These are phyloP conservation scores for Agonum fuliginosum DNA, from an alignment of 2,888 invertebrate genomes.

Conservation along the genomic window DNA sequence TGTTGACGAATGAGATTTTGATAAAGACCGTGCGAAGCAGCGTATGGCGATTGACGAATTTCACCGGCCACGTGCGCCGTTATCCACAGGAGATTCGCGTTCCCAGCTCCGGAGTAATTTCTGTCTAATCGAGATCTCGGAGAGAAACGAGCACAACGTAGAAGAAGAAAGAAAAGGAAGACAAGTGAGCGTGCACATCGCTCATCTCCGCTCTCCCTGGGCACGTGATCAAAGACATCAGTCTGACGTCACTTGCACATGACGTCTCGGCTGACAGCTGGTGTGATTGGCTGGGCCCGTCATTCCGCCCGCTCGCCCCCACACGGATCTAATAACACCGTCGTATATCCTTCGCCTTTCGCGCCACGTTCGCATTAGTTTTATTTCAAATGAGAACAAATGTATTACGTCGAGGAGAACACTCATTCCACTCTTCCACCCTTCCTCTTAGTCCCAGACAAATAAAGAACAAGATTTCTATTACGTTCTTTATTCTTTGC, in stretches of 20 bases:
- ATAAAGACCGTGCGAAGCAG: conserved; percentile 23
- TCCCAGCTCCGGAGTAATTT: conserved; percentile 15
- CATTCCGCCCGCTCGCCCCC: too few relatives aligned
- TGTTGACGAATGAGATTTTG: conserved; percentile 7
- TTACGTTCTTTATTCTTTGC: too few relatives aligned
- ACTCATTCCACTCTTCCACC: background rate
- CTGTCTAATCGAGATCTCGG: conserved; percentile 37
- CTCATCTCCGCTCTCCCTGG: conserved; percentile 63
- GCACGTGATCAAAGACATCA: conserved; percentile 66
- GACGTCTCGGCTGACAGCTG: conserved; percentile 63
- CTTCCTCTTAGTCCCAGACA: background rate
- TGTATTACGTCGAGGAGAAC: conserved; percentile 33
- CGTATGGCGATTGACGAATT: conserved; percentile 26
- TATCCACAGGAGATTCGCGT: conserved; percentile 2
- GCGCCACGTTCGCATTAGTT: conserved; percentile 42
- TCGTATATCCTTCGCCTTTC: conserved; percentile 18
- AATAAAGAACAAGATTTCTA: too few relatives aligned
- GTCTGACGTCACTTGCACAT: conserved; percentile 64
- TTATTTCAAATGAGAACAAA: conserved; percentile 52
- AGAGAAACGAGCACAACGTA: background rate
- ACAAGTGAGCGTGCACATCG: conserved; percentile 43
- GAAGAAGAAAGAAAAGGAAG: conserved; percentile 20
- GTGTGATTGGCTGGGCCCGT: conserved; percentile 53
- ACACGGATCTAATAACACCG: conserved; percentile 47
- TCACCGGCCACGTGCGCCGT: background rate